phyloP scores from a whole-genome alignment of 2,888 invertebrate genomes.

The Scaptomyza tumidula region DNA sequence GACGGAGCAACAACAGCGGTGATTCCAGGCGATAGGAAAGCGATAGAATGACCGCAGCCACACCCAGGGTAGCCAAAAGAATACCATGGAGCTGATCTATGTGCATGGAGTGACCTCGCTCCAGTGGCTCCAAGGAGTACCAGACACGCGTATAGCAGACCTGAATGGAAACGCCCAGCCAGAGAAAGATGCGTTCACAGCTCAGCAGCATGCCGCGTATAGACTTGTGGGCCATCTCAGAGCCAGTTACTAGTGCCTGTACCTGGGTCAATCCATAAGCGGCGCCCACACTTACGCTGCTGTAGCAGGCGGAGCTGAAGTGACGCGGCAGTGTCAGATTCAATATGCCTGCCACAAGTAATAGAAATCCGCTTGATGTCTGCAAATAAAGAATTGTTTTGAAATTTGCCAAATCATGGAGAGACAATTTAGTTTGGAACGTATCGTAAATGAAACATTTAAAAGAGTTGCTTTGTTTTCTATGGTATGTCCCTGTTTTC shows the following conservation, averaged over 20 bases:
- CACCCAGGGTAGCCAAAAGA: constrained; percentile 68
- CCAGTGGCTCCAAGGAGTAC: constrained; percentile 66
- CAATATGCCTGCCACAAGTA: constrained; percentile 76
- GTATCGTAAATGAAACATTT: background rate
- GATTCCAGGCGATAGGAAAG: constrained; percentile 74
- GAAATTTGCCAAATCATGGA: background rate
- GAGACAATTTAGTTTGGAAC: background rate
- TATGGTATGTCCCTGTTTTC: constrained; percentile 10
- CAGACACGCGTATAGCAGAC: constrained; percentile 76
- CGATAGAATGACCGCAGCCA: constrained; percentile 69
- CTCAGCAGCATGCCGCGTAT: constrained; percentile 80
- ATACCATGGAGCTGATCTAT: constrained; percentile 82
- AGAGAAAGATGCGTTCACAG: constrained; percentile 80
- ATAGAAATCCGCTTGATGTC: constrained; percentile 77
- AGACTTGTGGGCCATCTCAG: constrained; percentile 77
- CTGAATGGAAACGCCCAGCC: constrained; percentile 81
- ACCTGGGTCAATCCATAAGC: constrained; percentile 81
- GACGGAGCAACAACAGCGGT: constrained; percentile 71
- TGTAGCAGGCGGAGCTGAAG: constrained; percentile 63
- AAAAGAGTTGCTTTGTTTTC: background rate
- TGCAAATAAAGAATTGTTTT: constrained; percentile 30
- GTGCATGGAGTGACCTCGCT: constrained; percentile 64
- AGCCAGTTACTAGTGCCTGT: constrained; percentile 79
- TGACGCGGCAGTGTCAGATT: constrained; percentile 63
- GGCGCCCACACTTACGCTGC: constrained; percentile 79